These are phyloP conservation scores for Brachycybe producta DNA, from an alignment of 2,888 invertebrate genomes.

Conservation along the genomic window DNA sequence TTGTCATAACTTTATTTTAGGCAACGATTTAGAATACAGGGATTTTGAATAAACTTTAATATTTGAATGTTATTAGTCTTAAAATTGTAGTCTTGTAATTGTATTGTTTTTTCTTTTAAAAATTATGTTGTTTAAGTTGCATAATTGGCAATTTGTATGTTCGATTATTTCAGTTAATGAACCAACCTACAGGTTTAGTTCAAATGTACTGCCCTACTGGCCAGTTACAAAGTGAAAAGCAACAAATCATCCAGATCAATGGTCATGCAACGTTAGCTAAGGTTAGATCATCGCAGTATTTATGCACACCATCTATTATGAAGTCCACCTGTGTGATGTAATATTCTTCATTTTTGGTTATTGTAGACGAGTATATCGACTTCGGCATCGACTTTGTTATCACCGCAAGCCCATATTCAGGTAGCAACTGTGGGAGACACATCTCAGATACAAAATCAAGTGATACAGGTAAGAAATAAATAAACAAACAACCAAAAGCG, in stretches of 20 bases:
- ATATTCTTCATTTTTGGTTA: no score
- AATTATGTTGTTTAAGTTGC: no score
- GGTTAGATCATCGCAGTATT: not conserved
- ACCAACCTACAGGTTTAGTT: slow-evolving; percentile 2
- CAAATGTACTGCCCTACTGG: not conserved
- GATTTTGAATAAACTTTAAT: not conserved
- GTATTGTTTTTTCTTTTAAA: no score
- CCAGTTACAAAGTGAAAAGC: slow-evolving; percentile 3
- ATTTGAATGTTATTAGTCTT: not conserved
- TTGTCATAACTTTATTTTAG: no score
- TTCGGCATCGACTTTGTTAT: not conserved
- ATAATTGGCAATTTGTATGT: no score
- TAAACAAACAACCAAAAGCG: no score
- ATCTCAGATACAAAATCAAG: slow-evolving; percentile 14
- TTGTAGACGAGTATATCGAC: not conserved
- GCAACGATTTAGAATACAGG: no score
- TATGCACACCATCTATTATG: not conserved
- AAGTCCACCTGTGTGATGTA: no score
- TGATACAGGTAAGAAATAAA: slow-evolving; percentile 12
- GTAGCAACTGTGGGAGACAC: slow-evolving; percentile 15
- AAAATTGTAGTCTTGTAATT: no score
- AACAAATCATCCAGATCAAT: not conserved
- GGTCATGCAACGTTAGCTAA: not conserved
- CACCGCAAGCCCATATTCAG: slow-evolving; percentile 14
- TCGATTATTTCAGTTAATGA: not conserved